Conservation (phyloP, 2,113 vertebrate genomes). For the Pipa parva region DNA sequence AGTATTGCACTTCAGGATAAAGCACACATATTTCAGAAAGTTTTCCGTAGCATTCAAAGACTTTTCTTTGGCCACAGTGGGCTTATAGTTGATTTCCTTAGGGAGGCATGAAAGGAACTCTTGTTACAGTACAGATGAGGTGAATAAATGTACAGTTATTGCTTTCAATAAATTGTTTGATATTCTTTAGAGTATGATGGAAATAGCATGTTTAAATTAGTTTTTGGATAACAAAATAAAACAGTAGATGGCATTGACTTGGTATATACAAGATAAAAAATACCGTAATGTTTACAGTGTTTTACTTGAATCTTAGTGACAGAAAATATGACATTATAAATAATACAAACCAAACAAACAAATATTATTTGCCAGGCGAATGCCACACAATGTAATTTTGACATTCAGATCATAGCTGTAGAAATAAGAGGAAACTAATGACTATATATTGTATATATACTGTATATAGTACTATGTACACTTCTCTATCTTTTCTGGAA, state of each 20-base stretch:
- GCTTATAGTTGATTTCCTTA: conserved; percentile 29
- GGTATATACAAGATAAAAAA: neutral
- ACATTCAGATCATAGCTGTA: too few species aligned
- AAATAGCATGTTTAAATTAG: conserved; percentile 13
- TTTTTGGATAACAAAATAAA: neutral
- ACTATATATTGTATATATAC: too few species aligned
- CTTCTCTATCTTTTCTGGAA: too few species aligned
- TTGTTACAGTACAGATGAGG: conserved; percentile 9
- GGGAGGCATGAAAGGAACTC: conserved; percentile 16
- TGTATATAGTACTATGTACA: too few species aligned
- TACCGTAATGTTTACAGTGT: too few species aligned
- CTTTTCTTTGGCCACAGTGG: conserved; percentile 18
- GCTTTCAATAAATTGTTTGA: neutral
- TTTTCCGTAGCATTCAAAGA: conserved; percentile 24
- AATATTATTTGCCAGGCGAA: too few species aligned
- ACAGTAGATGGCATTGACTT: neutral
- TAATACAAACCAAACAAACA: too few species aligned
- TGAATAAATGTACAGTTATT: conserved; percentile 25
- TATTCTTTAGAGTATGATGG: neutral
- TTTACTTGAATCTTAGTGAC: too few species aligned
- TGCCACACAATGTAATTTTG: too few species aligned
- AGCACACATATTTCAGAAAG: conserved; percentile 16
- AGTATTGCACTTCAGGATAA: conserved; percentile 17
- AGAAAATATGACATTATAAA: too few species aligned
- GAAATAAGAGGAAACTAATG: too few species aligned